Conservation (phyloP, 64 coral and sea anemone genomes). For the Hydrozoanthus tunicans region DNA sequence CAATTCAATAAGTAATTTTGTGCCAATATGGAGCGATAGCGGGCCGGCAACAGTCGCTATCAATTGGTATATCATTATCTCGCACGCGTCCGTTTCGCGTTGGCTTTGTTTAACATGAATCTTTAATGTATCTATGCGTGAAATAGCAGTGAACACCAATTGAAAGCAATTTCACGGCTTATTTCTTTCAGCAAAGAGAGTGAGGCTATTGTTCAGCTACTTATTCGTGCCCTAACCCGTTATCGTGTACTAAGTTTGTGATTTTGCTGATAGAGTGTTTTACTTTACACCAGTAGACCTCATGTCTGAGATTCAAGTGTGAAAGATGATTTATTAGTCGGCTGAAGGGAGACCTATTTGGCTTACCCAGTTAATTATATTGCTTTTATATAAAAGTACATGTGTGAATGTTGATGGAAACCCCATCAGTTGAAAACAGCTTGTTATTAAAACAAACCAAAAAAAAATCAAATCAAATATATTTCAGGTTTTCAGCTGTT, state of each 20-base stretch:
- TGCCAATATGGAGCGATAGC: background rate
- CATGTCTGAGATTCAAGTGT: background rate
- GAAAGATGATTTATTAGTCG: background rate
- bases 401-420: background rate
- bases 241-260: background rate
- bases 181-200: background rate
- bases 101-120: constrained; percentile 33
- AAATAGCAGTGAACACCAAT: background rate
- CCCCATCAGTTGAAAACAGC: background rate
- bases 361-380: background rate
- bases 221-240: background rate
- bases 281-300: background rate
- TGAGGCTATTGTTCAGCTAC: background rate
- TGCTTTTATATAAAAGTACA: background rate
- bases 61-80: background rate
- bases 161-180: background rate
- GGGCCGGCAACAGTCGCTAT: background rate
- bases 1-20: background rate
- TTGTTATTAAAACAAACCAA: background rate
- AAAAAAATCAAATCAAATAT: background rate
- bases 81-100: constrained; percentile 12
- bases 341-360: background rate
- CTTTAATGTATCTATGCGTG: background rate
- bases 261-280: background rate
- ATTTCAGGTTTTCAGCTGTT: constrained; percentile 2